A percentile compares a stretch with the other conserved stretches of the same genome.
Evolutionary conservation across 2,888 invertebrate genomes (phyloP).

Genomic region (Dimorphilus gyrociliatus): DNA sequence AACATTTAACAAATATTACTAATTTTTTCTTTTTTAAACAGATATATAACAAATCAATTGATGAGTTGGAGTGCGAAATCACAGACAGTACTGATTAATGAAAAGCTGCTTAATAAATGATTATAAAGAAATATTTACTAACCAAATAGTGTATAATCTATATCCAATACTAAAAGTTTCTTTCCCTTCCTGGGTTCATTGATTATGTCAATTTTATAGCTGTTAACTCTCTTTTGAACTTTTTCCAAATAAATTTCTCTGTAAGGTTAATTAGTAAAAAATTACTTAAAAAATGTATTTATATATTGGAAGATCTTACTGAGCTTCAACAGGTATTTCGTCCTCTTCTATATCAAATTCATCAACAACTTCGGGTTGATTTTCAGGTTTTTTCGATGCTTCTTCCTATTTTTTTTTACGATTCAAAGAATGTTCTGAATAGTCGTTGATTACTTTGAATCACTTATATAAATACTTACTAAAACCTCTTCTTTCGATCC

Average conservation of each 20-base stretch:
- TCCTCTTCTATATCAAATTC: slow-evolving; percentile 70
- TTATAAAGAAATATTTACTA: too few species aligned
- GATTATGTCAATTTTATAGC: slow-evolving; percentile 63
- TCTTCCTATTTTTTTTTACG: slow-evolving; percentile 44
- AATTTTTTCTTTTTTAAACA: too few species aligned
- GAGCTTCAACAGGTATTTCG: slow-evolving; percentile 45
- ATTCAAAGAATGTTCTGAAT: too few species aligned
- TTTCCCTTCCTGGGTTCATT: slow-evolving; percentile 68
- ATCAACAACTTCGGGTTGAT: slow-evolving; percentile 66
- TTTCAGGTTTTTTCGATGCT: slow-evolving; percentile 59
- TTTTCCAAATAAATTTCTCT: slow-evolving; percentile 41
- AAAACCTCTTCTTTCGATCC: slow-evolving; percentile 74
- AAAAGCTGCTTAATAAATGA: too few species aligned
- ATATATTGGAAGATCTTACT: slow-evolving; percentile 13
- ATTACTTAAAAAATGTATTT: neutral
- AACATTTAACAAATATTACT: too few species aligned
- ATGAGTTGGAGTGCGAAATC: too few species aligned
- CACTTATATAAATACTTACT: slow-evolving; percentile 12
- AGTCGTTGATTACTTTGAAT: too few species aligned
- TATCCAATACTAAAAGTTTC: slow-evolving; percentile 76
- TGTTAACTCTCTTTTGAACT: slow-evolving; percentile 57
- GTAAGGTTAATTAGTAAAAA: neutral
- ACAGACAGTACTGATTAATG: too few species aligned
- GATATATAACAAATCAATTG: too few species aligned
- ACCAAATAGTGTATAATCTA: slow-evolving; percentile 85